phyloP scores from a whole-genome alignment of 2,797 vertebrate species.

The Fundulus diaphanus region DNA sequence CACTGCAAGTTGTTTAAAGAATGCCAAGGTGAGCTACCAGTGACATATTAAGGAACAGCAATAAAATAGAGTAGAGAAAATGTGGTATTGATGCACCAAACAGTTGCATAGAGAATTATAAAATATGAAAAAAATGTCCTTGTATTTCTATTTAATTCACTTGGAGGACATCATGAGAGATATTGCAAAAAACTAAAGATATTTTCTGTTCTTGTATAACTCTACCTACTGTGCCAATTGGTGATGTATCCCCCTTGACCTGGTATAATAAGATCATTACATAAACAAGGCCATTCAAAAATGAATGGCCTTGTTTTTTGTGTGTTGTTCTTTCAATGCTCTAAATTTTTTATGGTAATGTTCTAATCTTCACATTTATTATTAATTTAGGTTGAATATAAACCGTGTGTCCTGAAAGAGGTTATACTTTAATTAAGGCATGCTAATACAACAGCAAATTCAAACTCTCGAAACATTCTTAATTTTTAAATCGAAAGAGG shows the following conservation, averaged over 20 bases:
- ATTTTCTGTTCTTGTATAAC: background rate
- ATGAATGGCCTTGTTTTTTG: background rate
- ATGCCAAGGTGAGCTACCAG: background rate
- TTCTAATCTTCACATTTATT: background rate
- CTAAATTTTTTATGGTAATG: slow-evolving; percentile 1
- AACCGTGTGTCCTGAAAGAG: background rate
- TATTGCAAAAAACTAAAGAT: background rate
- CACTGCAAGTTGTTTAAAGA: background rate
- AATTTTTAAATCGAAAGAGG: background rate
- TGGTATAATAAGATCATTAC: background rate
- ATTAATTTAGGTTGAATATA: background rate
- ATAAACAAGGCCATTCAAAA: background rate
- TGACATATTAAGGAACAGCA: background rate
- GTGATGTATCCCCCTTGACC: background rate
- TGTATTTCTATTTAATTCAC: background rate
- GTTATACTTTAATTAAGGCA: background rate
- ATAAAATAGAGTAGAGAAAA: background rate
- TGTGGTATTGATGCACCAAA: background rate
- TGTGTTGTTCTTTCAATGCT: background rate
- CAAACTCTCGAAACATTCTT: background rate
- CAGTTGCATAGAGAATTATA: background rate
- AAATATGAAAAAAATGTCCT: background rate
- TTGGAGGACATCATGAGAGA: background rate
- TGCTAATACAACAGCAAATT: background rate
- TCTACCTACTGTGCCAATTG: background rate